These are phyloP conservation scores for Campaea margaritaria DNA, from an alignment of 2,888 invertebrate species.

Conservation along the genomic window DNA sequence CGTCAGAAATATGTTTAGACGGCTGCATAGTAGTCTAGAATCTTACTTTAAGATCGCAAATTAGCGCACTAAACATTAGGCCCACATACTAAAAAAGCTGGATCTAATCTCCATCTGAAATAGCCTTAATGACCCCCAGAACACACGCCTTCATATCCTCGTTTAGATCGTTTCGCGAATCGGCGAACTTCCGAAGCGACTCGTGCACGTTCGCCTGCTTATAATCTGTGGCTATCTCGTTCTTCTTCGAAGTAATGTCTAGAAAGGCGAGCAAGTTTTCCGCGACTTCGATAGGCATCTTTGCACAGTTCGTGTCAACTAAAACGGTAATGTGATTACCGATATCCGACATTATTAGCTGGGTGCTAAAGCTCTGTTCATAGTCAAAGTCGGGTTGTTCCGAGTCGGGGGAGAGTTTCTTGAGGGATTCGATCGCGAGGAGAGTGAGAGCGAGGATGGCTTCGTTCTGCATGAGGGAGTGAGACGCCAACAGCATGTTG, in stretches of 20 bases:
- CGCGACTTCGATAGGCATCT: conserved; percentile 79
- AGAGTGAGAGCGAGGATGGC: conserved; percentile 90
- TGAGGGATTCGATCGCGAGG: conserved; percentile 72
- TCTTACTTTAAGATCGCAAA: conserved; percentile 6
- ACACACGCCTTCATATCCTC: conserved; percentile 61
- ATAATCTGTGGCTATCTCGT: conserved; percentile 65
- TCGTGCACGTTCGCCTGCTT: conserved; percentile 67
- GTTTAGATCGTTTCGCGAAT: conserved; percentile 65
- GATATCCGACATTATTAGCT: conserved; percentile 80
- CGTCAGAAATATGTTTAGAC: not conserved
- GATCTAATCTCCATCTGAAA: conserved; percentile 53
- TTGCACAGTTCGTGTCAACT: conserved; percentile 76
- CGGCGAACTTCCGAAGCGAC: conserved; percentile 64
- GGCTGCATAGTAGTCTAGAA: not conserved
- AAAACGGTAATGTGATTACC: conserved; percentile 80
- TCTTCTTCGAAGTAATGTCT: conserved; percentile 73
- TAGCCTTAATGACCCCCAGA: conserved; percentile 51
- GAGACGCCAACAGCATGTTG: conserved; percentile 93
- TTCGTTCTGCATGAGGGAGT: conserved; percentile 95
- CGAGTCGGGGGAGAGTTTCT: conserved; percentile 45
- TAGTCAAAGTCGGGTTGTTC: conserved; percentile 53
- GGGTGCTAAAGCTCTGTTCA: conserved; percentile 61
- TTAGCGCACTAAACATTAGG: conserved; percentile 1
- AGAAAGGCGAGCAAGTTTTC: conserved; percentile 81
- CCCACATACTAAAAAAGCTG: conserved; percentile 27